Evolutionary conservation across 1,140 invertebrate species (phyloP), one percentile per base, ranked within the genome.

Genomic region (Rhagoletis pomonella): DNA sequence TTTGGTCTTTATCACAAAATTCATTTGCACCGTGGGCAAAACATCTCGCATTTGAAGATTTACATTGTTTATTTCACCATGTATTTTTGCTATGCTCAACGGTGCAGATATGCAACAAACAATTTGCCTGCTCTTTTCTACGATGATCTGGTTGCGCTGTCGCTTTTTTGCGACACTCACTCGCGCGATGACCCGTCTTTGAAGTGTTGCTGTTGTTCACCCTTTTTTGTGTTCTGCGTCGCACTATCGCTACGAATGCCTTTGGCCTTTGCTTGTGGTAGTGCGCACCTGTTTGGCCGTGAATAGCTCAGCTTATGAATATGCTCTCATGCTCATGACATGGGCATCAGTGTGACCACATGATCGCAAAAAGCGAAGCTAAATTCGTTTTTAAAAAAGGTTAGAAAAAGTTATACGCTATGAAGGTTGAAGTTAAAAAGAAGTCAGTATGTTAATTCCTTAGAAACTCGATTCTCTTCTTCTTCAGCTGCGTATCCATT

Each of bases 131-230:
- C n/a, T 12, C 29, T 29, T 29, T 62, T 62, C n/a, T 62, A n/a
- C 59, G n/a, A 12, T 62, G 14, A n/a, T 42, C n/a, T 62, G 14
- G 12, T 62, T 62, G 59, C 59, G 19, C 64, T 65, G 64, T 65
- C 42, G 58, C 84, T 60, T 85, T n/a, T 58, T 58, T 58, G 50
- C 19, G 19, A 17, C 29, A 14, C 59, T 85, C 10, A n/a, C 29
- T 85, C 7, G 58, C 85, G 42, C 42, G 42, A 64, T 86, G 85
- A 17, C 85, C 58, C 39, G 39, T 29, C 58, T 60, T 86, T 86
- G 58, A 60, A 86, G 60, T 86, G 19, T 42, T 60, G n/a, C 17
- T 62, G 60, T 59, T 62, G 64, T 19, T 65, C 19, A 7, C 7
- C 29, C 29, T 65, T 29, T 19, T 19, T 29, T 65, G 29, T 65